phyloP scores from a whole-genome alignment of 2,113 vertebrate genomes.

The Tyrannus savana region DNA sequence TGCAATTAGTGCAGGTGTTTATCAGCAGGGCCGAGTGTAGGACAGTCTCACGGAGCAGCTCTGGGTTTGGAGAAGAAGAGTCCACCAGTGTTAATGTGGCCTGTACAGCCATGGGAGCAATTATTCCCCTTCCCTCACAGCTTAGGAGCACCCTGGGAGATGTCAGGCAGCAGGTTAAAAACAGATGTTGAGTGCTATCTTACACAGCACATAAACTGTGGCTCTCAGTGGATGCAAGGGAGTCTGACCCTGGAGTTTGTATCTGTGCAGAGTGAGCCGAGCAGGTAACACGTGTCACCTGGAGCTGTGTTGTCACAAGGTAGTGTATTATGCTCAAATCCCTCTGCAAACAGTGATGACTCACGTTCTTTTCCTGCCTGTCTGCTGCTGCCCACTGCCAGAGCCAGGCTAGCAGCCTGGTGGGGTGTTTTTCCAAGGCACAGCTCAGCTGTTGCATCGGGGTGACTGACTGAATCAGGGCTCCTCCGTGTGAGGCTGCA shows the following conservation, averaged over 20 bases:
- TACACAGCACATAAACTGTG: neutral
- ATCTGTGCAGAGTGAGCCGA: accelerated
- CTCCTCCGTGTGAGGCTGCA: neutral
- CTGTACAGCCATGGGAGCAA: neutral
- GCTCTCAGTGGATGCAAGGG: accelerated
- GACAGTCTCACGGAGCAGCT: neutral
- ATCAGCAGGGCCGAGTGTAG: neutral
- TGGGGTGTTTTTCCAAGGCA: neutral
- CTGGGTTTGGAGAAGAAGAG: neutral
- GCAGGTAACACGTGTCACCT: neutral
- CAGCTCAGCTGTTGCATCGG: neutral
- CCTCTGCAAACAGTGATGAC: neutral
- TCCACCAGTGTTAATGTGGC: too few species aligned
- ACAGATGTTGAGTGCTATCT: neutral
- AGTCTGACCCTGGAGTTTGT: neutral
- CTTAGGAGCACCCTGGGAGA: neutral
- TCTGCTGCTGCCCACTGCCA: neutral
- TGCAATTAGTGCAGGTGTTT: neutral
- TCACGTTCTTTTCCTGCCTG: neutral
- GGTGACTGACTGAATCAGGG: neutral
- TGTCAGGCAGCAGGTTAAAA: neutral
- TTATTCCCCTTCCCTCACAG: neutral
- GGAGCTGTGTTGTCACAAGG: neutral
- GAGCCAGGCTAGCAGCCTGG: neutral
- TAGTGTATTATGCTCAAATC: neutral